phyloP scores from a whole-genome alignment of 2,113 vertebrate genomes.

The Sylvilagus bachmani region DNA sequence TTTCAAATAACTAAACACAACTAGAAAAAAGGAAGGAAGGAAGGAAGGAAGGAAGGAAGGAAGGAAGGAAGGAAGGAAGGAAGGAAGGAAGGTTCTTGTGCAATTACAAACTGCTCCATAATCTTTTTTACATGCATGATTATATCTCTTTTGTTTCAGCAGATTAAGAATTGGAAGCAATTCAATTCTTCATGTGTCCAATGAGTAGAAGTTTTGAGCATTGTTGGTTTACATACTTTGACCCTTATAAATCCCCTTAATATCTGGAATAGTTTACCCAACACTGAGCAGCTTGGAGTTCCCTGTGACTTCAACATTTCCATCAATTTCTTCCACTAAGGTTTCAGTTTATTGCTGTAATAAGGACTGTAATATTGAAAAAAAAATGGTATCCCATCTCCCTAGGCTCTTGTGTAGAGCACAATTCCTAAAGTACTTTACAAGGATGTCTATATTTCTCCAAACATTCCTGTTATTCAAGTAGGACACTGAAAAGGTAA shows the following conservation, averaged over 20 bases:
- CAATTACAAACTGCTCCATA: slow-evolving; percentile 41
- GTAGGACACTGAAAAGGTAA: background rate
- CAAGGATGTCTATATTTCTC: background rate
- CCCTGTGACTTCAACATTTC: background rate
- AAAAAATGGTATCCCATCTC: background rate
- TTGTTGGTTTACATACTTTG: slow-evolving; percentile 44
- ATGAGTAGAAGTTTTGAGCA: slow-evolving; percentile 49
- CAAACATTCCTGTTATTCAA: background rate
- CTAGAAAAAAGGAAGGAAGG: no score
- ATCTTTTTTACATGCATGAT: slow-evolving; percentile 36
- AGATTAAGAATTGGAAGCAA: slow-evolving; percentile 27
- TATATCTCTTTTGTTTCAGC: slow-evolving; percentile 45
- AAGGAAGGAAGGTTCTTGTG: background rate
- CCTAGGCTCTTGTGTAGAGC: background rate
- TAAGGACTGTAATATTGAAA: background rate
- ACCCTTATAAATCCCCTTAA: slow-evolving; percentile 13
- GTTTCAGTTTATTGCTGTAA: background rate
- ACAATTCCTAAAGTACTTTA: background rate
- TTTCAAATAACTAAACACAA: no score
- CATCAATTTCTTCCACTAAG: background rate
- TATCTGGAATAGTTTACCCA: background rate
- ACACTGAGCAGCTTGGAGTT: background rate
- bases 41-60: no score
- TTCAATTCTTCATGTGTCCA: slow-evolving; percentile 13
- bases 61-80: no score